Evolutionary conservation across 1,140 invertebrate species (phyloP).

Genomic region (Melanaphis sacchari): DNA sequence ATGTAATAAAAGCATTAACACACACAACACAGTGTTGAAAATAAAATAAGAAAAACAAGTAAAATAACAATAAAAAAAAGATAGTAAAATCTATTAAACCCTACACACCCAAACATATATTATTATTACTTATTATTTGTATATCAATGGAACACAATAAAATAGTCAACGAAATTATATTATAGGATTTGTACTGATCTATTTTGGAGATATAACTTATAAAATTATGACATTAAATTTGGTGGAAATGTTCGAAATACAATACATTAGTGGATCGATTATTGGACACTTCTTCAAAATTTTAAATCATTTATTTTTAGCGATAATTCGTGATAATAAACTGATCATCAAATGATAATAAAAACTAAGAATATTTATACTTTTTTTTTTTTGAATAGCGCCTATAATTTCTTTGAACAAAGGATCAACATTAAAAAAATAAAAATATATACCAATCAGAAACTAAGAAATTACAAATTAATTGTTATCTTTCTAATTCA

Average conservation of each 20-base stretch:
- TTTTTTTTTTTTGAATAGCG: background rate
- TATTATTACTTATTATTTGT: background rate
- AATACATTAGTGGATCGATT: background rate
- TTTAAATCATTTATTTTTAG: background rate
- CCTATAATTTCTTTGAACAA: background rate
- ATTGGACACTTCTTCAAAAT: background rate
- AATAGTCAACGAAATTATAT: background rate
- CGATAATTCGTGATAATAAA: too few relatives aligned
- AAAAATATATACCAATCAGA: background rate
- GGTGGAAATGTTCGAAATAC: background rate
- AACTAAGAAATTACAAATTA: background rate
- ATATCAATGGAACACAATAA: background rate
- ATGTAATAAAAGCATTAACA: conserved; percentile 57
- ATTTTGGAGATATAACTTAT: background rate
- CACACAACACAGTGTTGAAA: conserved; percentile 61
- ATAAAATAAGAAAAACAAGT: conserved; percentile 58
- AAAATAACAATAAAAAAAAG: conserved; percentile 58
- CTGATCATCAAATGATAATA: background rate
- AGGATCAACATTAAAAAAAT: background rate
- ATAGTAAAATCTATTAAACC: background rate
- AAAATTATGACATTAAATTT: background rate
- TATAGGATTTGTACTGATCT: background rate
- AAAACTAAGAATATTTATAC: background rate
- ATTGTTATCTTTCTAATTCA: background rate
- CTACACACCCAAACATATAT: background rate